Evolutionary conservation across 1,140 invertebrate species (phyloP), one percentile per base, ranked within the genome.

Genomic region (Andrena cerasifolii): DNA sequence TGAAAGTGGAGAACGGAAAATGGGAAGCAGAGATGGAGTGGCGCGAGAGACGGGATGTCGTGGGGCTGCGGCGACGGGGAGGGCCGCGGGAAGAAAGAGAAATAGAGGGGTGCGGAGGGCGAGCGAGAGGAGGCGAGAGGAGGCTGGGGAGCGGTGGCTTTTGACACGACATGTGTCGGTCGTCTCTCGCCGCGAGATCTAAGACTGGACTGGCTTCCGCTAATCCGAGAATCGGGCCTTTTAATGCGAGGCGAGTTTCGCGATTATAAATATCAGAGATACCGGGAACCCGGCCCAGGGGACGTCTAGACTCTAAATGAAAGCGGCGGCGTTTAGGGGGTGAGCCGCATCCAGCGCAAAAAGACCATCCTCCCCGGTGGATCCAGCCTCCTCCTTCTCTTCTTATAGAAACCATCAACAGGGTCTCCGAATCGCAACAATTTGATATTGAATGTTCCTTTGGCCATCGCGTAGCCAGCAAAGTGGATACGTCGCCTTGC

Each of bases 241-340:
- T 92, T 91, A 92, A 92, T 92, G 90, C 90, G 83, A 70, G 87
- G 81, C 86, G 90, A 87, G 84, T 89, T 90, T 90, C 90, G 88
- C 90, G 91, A 92, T 91, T 92, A 92, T 92, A 92, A 91, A 92
- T 92, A 92, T 91, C 91, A 90, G 88, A 91, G 88, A 86, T 92
- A 92, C 91, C 87, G 87, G 87, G 91, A 92, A 91, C 84, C 86
- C 80, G 85, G 73, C 62, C 63, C 80, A 71, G 87, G 88, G 70
- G 79, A 76, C 80, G 84, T 87, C 86, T 87, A 84, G 86, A 87
- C 86, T 70, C 59, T 28, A 83, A 87, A 86, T 83, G 85, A 85
- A 81, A 80, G 58, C 45, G 75, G 51, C 71, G 73, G 40, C 72
- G 61, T 51, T 70, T 7, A n/a, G 36, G 73, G 45, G 66, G 53